Percentiles rank a stretch among this genome's conserved stretches.
These are phyloP conservation scores for Forpus xanthops DNA, from an alignment of 2,797 vertebrate genomes.

Conservation along the genomic window DNA sequence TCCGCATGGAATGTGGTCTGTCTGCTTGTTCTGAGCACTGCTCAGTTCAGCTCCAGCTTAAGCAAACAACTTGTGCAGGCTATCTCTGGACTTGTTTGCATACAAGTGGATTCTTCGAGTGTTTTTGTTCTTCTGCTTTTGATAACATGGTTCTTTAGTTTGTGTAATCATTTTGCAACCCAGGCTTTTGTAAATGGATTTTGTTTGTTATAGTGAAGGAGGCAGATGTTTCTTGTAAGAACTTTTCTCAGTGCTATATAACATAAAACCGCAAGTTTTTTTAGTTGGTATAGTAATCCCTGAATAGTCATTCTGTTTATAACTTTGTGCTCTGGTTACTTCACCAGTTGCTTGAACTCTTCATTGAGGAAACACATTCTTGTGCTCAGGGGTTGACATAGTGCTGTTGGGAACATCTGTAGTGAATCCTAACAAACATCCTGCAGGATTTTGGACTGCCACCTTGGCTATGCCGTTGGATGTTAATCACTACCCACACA, in stretches of 20 bases:
- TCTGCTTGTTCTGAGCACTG: neutral
- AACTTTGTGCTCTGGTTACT: neutral
- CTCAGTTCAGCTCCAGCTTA: neutral
- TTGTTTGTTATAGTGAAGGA: constrained; percentile 3
- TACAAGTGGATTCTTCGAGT: neutral
- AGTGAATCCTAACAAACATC: neutral
- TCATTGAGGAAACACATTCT: neutral
- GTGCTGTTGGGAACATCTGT: neutral
- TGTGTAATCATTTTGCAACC: constrained; percentile 11
- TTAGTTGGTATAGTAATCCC: neutral
- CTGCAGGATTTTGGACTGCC: neutral
- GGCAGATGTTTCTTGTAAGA: constrained; percentile 27
- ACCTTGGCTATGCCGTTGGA: neutral
- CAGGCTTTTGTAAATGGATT: neutral
- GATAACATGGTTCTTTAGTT: neutral
- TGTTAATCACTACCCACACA: neutral
- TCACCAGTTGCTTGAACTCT: neutral
- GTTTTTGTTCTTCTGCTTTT: neutral
- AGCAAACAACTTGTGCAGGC: neutral
- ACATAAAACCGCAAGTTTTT: neutral
- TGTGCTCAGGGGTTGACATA: neutral
- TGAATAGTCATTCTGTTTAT: neutral
- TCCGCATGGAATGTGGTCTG: fast-evolving
- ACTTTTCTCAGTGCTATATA: neutral
- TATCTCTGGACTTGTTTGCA: neutral